Evolutionary conservation across 2,113 vertebrate species (phyloP).

Genomic region (Stegostoma tigrinum): DNA sequence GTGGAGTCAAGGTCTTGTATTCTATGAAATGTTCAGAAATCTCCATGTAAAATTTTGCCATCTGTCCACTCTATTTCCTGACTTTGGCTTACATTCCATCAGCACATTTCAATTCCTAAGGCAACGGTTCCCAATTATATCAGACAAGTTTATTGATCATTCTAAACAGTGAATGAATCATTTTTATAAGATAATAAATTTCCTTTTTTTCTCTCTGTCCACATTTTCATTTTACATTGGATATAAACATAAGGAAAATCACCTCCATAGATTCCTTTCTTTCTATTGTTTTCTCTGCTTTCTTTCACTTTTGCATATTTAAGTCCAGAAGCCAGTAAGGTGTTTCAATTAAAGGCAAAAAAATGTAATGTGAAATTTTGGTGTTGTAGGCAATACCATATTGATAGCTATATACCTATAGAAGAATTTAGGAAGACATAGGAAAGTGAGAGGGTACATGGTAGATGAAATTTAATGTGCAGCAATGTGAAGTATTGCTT

Average conservation of each 20-base stretch:
- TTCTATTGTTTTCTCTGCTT: neutral
- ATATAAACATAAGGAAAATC: neutral
- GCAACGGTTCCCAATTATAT: neutral
- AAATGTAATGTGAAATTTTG: neutral
- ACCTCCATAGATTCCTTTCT: neutral
- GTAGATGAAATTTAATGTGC: neutral
- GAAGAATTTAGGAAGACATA: neutral
- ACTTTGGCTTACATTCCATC: neutral
- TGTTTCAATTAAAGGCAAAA: neutral
- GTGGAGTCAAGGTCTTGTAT: neutral
- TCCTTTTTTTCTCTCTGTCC: neutral
- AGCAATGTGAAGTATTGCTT: neutral
- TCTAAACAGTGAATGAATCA: neutral
- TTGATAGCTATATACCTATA: neutral
- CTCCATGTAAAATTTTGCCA: neutral
- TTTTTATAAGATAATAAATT: neutral
- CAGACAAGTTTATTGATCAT: neutral
- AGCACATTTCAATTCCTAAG: neutral
- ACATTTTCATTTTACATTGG: neutral
- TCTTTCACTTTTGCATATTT: neutral
- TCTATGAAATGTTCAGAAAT: neutral
- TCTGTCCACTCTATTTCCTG: neutral
- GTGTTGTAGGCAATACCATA: neutral
- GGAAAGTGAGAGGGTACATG: neutral
- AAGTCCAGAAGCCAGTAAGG: neutral